Percentiles rank a stretch among this genome's conserved stretches.
Evolutionary conservation across 2,113 vertebrate species (phyloP).

Genomic region (Charadrius vociferus): DNA sequence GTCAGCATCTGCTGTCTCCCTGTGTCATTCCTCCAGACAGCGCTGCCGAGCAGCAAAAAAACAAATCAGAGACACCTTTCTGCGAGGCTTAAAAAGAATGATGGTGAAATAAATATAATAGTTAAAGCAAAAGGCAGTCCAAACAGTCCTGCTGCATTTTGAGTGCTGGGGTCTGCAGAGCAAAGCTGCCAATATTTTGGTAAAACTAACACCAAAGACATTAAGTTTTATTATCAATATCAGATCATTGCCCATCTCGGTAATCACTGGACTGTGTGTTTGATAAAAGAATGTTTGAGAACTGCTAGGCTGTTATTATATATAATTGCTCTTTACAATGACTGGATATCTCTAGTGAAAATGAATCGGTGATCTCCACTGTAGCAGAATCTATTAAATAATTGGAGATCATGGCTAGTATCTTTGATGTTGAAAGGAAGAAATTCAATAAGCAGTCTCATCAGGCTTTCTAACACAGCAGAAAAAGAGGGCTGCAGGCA

Average conservation of each 20-base stretch:
- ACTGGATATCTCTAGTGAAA: conserved; percentile 61
- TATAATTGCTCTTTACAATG: conserved; percentile 71
- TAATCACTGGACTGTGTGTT: conserved; percentile 55
- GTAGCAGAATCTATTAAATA: conserved; percentile 76
- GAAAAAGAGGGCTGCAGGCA: conserved; percentile 54
- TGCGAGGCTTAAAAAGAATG: conserved; percentile 1
- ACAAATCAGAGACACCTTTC: neutral
- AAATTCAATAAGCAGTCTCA: conserved; percentile 72
- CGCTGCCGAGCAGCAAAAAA: neutral
- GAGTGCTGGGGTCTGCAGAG: neutral
- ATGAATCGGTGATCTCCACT: conserved; percentile 62
- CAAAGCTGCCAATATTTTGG: neutral
- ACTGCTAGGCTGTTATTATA: conserved; percentile 68
- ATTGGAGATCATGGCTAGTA: conserved; percentile 66
- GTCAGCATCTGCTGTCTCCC: neutral
- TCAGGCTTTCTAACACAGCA: conserved; percentile 69
- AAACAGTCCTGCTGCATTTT: neutral
- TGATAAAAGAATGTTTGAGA: conserved; percentile 67
- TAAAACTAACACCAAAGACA: conserved; percentile 40
- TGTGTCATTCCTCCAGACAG: conserved; percentile 12
- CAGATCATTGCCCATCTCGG: conserved; percentile 38
- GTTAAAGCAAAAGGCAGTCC: conserved; percentile 21
- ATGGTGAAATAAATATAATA: conserved; percentile 2
- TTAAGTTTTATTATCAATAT: conserved; percentile 44
- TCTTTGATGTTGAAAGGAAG: conserved; percentile 70